Conservation (phyloP, 2,888 invertebrate species). For the Trypoxylon attenuatum region DNA sequence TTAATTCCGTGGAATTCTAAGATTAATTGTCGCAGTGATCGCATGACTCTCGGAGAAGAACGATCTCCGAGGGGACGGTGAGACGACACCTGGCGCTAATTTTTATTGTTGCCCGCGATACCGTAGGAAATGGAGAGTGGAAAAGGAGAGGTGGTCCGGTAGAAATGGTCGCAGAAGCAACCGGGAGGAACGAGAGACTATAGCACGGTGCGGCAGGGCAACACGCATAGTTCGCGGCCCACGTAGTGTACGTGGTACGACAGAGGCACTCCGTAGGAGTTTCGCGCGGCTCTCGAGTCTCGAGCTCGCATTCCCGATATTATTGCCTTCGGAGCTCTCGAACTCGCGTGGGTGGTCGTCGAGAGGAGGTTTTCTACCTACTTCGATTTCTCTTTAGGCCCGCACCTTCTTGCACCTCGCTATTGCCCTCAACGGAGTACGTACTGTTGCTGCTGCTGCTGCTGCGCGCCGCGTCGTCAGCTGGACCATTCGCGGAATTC, state of each 20-base stretch:
- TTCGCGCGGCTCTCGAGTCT: constrained; percentile 4
- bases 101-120: no score
- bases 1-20: no score
- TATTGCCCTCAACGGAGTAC: neutral
- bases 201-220: constrained; percentile 6
- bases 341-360: neutral
- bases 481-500: no score
- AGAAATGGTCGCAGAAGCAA: neutral
- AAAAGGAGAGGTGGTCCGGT: no score
- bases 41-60: no score
- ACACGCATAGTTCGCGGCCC: constrained; percentile 26
- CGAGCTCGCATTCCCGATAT: constrained; percentile 3
- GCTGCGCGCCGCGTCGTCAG: no score
- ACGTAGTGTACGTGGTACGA: constrained; percentile 12
- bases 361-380: neutral
- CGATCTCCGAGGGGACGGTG: no score
- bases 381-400: neutral
- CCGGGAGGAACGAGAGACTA: neutral
- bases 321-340: neutral
- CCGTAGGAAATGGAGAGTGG: no score
- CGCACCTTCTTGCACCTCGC: neutral
- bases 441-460: no score
- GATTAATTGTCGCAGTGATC: no score
- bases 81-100: no score
- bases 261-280: constrained; percentile 12